These are phyloP conservation scores for Pygoscelis antarcticus DNA, from an alignment of 2,113 vertebrate genomes.

Conservation along the genomic window DNA sequence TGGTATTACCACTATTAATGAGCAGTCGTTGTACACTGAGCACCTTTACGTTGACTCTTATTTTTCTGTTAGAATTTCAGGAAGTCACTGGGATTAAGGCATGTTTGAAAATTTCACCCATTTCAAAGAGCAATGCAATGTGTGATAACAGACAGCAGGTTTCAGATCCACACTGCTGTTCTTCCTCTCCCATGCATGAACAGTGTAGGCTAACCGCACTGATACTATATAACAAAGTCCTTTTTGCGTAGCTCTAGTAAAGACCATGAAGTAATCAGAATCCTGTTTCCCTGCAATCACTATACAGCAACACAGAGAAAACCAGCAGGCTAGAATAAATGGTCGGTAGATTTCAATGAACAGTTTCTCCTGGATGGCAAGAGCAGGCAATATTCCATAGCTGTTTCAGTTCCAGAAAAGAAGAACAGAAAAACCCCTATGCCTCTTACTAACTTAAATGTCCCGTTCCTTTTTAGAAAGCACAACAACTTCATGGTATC, in stretches of 20 bases:
- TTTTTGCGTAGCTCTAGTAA: neutral
- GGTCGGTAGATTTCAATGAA: neutral
- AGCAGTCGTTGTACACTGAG: neutral
- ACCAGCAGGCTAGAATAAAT: neutral
- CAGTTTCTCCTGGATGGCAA: neutral
- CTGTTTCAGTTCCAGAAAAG: neutral
- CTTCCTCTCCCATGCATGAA: neutral
- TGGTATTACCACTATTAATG: neutral
- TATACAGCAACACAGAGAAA: neutral
- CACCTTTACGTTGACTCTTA: neutral
- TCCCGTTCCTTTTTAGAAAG: neutral
- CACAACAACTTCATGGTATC: neutral
- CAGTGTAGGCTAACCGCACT: neutral
- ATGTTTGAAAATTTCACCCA: neutral
- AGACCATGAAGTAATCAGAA: neutral
- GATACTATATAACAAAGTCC: neutral
- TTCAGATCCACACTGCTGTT: neutral
- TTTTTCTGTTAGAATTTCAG: neutral
- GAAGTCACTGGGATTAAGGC: neutral
- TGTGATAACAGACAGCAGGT: neutral
- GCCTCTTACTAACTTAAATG: neutral
- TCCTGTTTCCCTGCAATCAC: neutral
- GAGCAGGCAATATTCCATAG: neutral
- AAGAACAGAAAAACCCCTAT: neutral
- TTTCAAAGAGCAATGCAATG: fast-evolving